A percentile compares a stretch with the other conserved stretches of the same genome.
Conservation (phyloP, 2,113 vertebrate genomes). For the Hepsetus odoe region DNA sequence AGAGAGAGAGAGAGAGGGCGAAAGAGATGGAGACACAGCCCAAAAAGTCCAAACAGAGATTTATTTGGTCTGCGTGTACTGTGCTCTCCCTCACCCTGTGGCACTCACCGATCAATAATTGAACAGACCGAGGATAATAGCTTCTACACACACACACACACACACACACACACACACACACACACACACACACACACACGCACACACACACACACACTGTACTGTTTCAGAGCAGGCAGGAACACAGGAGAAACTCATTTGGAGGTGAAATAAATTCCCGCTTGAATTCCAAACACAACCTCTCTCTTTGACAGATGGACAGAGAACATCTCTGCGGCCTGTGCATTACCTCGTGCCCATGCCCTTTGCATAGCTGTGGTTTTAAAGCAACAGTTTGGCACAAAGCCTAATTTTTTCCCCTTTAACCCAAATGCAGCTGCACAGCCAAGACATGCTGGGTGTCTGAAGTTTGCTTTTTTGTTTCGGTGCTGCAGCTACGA, state of each 20-base stretch:
- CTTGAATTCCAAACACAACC: conserved; percentile 50
- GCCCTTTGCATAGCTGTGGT: conserved; percentile 19
- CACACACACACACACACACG: conserved; percentile 62
- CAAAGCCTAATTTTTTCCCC: neutral
- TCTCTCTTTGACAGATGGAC: conserved; percentile 53
- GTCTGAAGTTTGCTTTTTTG: neutral
- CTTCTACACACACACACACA: conserved; percentile 62
- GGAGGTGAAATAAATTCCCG: conserved; percentile 64
- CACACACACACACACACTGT: conserved; percentile 58
- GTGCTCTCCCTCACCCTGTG: conserved; percentile 62
- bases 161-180: conserved; percentile 60
- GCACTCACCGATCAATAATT: conserved; percentile 70
- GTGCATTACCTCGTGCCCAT: neutral
- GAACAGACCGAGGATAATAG: conserved; percentile 70
- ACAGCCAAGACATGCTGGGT: neutral
- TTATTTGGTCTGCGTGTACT: conserved; percentile 62
- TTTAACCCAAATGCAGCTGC: neutral
- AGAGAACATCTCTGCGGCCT: conserved; percentile 1
- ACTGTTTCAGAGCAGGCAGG: conserved; percentile 42
- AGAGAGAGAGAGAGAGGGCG: conserved; percentile 23
- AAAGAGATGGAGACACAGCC: conserved; percentile 54
- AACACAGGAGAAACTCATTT: conserved; percentile 64
- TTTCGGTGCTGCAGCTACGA: neutral
- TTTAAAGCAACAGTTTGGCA: neutral
- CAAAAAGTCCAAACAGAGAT: conserved; percentile 64